A percentile compares a stretch with the other conserved stretches of the same genome.
Evolutionary conservation across 2,888 invertebrate species (phyloP).

Genomic region (Tridacna gigas): DNA sequence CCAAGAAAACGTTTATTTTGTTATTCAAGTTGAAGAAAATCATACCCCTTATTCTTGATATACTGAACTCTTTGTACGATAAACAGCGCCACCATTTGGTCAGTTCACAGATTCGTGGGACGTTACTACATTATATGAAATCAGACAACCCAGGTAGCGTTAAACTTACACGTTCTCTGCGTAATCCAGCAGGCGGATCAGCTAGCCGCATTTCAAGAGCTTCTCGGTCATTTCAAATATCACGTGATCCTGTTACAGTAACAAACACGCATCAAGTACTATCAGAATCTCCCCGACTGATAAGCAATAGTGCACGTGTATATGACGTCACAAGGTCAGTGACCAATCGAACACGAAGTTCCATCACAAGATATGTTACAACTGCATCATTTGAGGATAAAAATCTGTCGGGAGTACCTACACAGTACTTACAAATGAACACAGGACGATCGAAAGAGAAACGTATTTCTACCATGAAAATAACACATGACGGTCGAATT

Average conservation of each 20-base stretch:
- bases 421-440: slow-evolving; percentile 2
- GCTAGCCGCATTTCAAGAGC: background rate
- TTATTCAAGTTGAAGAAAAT: slow-evolving; percentile 13
- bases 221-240: background rate
- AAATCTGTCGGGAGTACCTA: background rate
- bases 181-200: slow-evolving; percentile 1
- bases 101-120: background rate
- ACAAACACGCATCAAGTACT: background rate
- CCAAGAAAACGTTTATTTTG: slow-evolving; percentile 8
- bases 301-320: background rate
- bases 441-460: background rate
- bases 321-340: background rate
- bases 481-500: slow-evolving; percentile 31
- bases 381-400: slow-evolving; percentile 19
- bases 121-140: slow-evolving; percentile 5
- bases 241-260: background rate
- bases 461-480: slow-evolving; percentile 30
- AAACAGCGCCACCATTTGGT: slow-evolving; percentile 16
- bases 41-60: slow-evolving; percentile 5
- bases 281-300: background rate
- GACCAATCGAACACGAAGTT: slow-evolving; percentile 1
- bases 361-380: slow-evolving; percentile 11
- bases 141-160: slow-evolving; percentile 24
- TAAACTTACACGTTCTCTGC: slow-evolving; percentile 8
- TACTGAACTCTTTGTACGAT: slow-evolving; percentile 16